Evolutionary conservation across 2,888 invertebrate species (phyloP), one percentile per base, ranked within the genome.

Genomic region (Lobophora halterata): DNA sequence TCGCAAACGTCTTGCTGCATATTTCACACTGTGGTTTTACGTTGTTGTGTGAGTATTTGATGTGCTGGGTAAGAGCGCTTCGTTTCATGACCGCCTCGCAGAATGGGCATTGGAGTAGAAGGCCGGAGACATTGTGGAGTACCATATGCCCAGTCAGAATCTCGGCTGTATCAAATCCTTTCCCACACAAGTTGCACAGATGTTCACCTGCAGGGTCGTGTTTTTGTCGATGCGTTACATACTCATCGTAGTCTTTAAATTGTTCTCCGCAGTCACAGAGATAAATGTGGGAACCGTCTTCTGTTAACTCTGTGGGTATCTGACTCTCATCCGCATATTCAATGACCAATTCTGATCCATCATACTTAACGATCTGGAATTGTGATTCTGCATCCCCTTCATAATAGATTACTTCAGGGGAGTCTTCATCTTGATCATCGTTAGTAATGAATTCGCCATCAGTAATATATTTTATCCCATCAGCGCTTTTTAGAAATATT

Each of bases 1-100:
- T 88, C 0, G 88, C 88, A 62, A 88, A 88, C 6, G 88, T 85
- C 45, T 88, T 88, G 1, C 57, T 58, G 39, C 88, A 88, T 2
- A 83, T 21, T 9, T 61, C 66, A 47, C 88, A 88, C 5, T 73
- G 62, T 0, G 88, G 87, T 46, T 83, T 85, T n/a, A 77, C 63
- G 12, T 75, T 77, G 30, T 76, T 87, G 46, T 88, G 88, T 1
- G 71, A 70, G 19, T 82, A 82, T 52, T 88, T 88, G 13, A 88
- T 88, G 45, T 88, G 88, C 32, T 87, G 85, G 0, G 87, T 87
- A 2, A 88, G 52, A 1, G 71, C 58, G 46, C 76, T 87, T 3
- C 88, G 62, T 49, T 72, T 77, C 1, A 87, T 66, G 2, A 73
- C 60, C 32, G 79, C 77, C 17, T 75, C 68, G 42, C 88, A 88